phyloP scores from a whole-genome alignment of 2,113 vertebrate species.

The Myotis brandtii region DNA sequence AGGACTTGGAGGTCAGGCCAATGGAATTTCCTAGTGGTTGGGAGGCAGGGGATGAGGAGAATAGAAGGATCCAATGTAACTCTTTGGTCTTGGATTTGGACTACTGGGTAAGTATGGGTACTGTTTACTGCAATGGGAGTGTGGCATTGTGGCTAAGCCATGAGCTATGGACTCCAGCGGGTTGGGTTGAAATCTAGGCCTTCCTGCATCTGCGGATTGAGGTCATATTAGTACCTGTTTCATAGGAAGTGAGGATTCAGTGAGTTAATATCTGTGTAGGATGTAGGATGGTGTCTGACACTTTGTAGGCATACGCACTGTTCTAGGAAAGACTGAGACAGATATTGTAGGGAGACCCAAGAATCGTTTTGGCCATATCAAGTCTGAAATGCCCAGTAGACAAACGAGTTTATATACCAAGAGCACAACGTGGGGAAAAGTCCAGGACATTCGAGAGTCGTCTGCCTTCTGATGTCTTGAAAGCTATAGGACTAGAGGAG shows the following conservation, averaged over 20 bases:
- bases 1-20: neutral
- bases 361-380: neutral
- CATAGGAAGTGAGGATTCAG: neutral
- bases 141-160: neutral
- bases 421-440: neutral
- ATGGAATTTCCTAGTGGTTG: neutral
- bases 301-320: neutral
- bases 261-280: neutral
- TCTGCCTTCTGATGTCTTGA: neutral
- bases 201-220: neutral
- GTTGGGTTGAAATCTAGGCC: neutral
- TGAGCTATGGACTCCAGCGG: no score
- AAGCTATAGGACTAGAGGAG: neutral
- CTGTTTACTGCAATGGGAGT: neutral
- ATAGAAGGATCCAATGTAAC: neutral
- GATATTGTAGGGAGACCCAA: neutral
- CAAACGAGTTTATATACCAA: neutral
- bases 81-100: neutral
- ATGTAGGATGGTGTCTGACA: neutral
- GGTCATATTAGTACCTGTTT: neutral
- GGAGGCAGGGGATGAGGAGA: neutral
- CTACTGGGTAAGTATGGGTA: rapidly evolving
- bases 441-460: neutral
- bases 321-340: neutral
- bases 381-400: neutral